Base-by-base conservation (phyloP, 2,113 vertebrate species). In the Chrysochloris asiatica region DNA sequence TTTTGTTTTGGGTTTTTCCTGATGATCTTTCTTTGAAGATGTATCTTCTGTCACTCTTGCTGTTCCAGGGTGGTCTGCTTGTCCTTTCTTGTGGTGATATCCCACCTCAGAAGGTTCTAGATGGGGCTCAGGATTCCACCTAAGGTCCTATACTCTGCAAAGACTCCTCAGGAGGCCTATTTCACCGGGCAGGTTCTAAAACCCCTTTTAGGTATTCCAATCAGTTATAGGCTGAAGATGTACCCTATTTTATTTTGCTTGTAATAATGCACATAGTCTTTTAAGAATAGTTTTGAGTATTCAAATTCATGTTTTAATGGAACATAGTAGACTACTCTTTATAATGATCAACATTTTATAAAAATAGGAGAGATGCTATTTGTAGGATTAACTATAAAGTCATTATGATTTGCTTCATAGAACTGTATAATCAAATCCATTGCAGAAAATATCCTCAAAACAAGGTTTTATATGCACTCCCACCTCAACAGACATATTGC, bases 271-370 rank as follows among this genome's bases (percentile, higher is more conserved):
- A n/a, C 6, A 71, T 0, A 30, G 11, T 76, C 75, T 86, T 71
- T 91, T 59, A 85, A 93, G 36, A 95, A 61, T 72, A 91, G 36
- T 80, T 89, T 69, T 81, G 54, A 82, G 81, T 82, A 69, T 87
- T 54, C 38, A 94, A 43, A 84, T 88, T 93, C 88, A 92, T 41
- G 83, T 80, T 77, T 14, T 45, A 93, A 83, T 61, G 45, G 88
- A 95, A 65, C 81, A 56, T 2, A 85, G 52, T 69, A 38, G 16
- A 50, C 28, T n/a, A 12, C 47, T 22, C 54, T 81, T 69, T 86
- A 36, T 41, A 85, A 92, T 75, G 45, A 72, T 14, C 43, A 28
- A 30, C 9, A 92, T 77, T 90, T 75, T 75, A 61, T 73, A 83
- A 83, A 92, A 90, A 88, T 69, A 52, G 17, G 47, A 88, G 10